Base-by-base conservation (phyloP, 1,140 invertebrate genomes). In the Probaryconus sp. region DNA sequence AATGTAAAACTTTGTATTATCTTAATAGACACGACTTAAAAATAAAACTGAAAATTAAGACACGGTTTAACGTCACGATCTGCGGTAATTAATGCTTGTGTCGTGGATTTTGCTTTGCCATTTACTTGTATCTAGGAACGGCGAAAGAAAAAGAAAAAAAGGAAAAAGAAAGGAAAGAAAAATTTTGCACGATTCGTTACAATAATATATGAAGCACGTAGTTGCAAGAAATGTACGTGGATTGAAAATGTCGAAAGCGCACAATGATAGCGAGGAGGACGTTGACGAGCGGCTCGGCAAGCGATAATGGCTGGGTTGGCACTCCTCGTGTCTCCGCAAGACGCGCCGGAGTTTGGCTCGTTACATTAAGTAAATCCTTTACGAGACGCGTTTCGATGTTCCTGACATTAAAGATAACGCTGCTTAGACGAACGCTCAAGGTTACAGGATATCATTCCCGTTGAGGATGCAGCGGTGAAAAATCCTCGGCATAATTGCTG, bases 291-390 rank as follows among this genome's bases (percentile, higher is more conserved):
- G 3, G 37, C 58, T 64, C 30, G 24, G 69, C 42, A 56, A 73
- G 70, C 70, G 60, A 73, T 73, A 73, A 73, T 77, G 64, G 78
- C 61, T 68, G 55, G 64, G 63, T 60, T 67, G 64, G 50, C 71
- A 78, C 61, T 72, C 64, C 56, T 73, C 47, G 45, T 53, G 58
- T 76, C 43, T 71, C 37, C 69, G 71, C 61, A 75, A 71, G 68
- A 74, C 61, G 60, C 61, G 56, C 60, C 18, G 38, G 50, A 40
- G 64, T 63, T 79, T 71, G 63, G 61, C 67, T 72, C 61, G 42
- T 71, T 65, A 68, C 61, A 75, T 70, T 71, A 77, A 69, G 48
- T 65, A 68, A 79, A 77, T 79, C 58, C 60, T 67, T 71, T 72
- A 58, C 63, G 58, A 17, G 30, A 73, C 58, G 76, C 30, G 43